These are phyloP conservation scores for Malacoctenus gilli DNA, from an alignment of 2,797 vertebrate species.

Conservation along the genomic window DNA sequence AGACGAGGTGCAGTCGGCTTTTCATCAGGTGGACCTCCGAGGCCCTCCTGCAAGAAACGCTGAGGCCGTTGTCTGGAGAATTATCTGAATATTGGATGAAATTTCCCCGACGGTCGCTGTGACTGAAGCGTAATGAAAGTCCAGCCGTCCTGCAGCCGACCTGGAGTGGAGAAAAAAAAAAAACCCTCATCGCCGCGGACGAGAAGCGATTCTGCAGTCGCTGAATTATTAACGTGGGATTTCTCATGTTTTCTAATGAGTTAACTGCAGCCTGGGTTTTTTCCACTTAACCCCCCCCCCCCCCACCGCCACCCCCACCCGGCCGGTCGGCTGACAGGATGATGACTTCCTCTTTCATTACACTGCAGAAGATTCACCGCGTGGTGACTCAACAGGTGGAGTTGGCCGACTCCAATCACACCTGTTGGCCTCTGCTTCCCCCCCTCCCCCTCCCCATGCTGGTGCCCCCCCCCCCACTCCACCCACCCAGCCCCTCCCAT, in stretches of 20 bases:
- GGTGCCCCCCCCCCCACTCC: not conserved
- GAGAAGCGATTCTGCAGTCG: not conserved
- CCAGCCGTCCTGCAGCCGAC: conserved; percentile 4
- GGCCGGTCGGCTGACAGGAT: conserved; percentile 17
- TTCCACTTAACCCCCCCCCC: conserved; percentile 9
- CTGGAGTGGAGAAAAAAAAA: no score
- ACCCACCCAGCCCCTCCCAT: no score
- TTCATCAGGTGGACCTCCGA: no score
- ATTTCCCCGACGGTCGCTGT: conserved; percentile 1
- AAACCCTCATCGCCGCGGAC: conserved; percentile 24
- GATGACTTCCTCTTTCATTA: conserved; percentile 49
- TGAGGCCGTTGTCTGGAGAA: not conserved
- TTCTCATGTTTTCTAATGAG: not conserved
- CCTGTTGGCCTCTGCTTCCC: conserved; percentile 27
- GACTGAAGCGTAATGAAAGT: conserved; percentile 41
- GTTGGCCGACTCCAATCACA: not conserved
- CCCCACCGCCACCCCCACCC: conserved; percentile 11
- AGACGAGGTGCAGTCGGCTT: no score
- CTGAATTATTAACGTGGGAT: not conserved
- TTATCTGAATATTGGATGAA: conserved; percentile 35
- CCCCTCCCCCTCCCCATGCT: not conserved
- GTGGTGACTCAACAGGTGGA: conserved; percentile 4
- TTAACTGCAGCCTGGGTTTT: not conserved
- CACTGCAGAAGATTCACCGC: not conserved
- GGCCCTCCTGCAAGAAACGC: no score